Conservation (phyloP, 2,888 invertebrate genomes). For the Lithophane semibrunnea region DNA sequence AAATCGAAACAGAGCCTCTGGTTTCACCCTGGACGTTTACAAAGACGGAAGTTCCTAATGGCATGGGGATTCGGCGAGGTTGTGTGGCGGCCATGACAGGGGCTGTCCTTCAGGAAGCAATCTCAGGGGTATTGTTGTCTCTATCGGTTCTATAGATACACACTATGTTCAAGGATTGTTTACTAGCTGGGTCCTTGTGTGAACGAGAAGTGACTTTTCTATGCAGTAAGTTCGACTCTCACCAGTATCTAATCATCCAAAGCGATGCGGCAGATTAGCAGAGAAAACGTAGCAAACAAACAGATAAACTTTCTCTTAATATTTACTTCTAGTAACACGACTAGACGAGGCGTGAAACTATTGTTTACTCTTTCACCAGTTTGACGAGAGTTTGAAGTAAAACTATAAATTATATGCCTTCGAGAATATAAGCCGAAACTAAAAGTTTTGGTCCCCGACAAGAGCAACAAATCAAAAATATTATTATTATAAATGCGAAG, state of each 20-base stretch:
- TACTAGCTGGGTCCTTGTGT: not conserved
- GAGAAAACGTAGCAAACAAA: slow-evolving; percentile 14
- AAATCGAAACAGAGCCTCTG: slow-evolving; percentile 6
- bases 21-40: not conserved
- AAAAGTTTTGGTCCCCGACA: not conserved
- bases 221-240: not conserved
- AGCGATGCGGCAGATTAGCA: slow-evolving; percentile 1
- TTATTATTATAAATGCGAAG: not conserved
- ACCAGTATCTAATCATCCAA: not conserved
- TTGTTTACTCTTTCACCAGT: slow-evolving; percentile 7
- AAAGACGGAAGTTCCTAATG: slow-evolving; percentile 40
- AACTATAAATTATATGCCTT: no score
- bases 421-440: not conserved
- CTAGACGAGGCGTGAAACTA: not conserved
- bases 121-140: slow-evolving; percentile 20
- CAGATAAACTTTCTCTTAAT: slow-evolving; percentile 28
- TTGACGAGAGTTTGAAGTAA: no score
- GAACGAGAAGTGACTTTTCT: not conserved
- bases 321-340: no score
- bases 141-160: not conserved
- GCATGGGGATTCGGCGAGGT: slow-evolving; percentile 41
- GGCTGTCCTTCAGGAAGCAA: slow-evolving; percentile 39
- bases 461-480: not conserved
- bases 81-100: slow-evolving; percentile 38
- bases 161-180: slow-evolving; percentile 11